Percentiles rank a stretch among this genome's conserved stretches.
These are phyloP conservation scores for Tursiops truncatus DNA, from an alignment of 2,113 vertebrate species.

Conservation along the genomic window DNA sequence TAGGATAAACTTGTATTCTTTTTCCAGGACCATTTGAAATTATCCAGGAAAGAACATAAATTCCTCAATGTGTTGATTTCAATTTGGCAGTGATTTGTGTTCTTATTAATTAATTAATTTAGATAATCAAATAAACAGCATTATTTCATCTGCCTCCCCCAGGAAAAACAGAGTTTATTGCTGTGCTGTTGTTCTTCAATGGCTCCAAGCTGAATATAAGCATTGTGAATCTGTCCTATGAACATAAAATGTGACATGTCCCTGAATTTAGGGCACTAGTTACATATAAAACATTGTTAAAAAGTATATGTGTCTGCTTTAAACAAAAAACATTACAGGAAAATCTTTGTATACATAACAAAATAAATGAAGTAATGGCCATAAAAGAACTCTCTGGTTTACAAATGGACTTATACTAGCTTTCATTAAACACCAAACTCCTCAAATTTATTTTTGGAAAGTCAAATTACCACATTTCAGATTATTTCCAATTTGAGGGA, in stretches of 20 bases:
- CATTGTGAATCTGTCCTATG: neutral
- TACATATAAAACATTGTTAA: neutral
- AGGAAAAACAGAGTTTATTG: conserved; percentile 36
- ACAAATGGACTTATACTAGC: neutral
- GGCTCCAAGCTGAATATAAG: neutral
- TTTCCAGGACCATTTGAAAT: conserved; percentile 12
- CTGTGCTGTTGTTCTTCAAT: neutral
- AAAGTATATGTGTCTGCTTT: neutral
- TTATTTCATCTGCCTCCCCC: neutral
- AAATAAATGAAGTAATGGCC: neutral
- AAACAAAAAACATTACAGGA: neutral
- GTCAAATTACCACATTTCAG: neutral
- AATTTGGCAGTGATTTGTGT: conserved; percentile 53
- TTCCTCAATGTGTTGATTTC: conserved; percentile 6
- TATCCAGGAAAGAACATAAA: neutral
- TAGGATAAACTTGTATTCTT: neutral
- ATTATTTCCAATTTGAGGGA: neutral
- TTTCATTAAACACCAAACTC: neutral
- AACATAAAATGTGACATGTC: neutral
- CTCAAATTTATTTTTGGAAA: neutral
- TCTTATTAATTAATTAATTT: conserved; percentile 57
- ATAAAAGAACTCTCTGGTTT: neutral
- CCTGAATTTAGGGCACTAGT: neutral
- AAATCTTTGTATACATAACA: neutral
- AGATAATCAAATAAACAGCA: conserved; percentile 30